Evolutionary conservation across 2,888 invertebrate species (phyloP), one percentile per base, ranked within the genome.

Genomic region (Teleogryllus oceanicus): DNA sequence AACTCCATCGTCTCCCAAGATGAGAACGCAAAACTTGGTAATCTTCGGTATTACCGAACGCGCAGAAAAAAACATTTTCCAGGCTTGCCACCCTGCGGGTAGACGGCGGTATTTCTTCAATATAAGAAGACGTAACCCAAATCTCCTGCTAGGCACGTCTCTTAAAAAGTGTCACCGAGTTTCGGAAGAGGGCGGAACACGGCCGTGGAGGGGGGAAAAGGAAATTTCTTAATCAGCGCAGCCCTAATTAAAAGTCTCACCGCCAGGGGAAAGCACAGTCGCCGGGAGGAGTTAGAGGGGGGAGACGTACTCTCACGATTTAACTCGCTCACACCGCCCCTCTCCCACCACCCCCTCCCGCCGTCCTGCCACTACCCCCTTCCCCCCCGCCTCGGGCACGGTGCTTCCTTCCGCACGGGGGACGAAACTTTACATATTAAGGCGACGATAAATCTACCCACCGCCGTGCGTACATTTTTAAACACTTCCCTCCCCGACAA

Each of bases 401-500:
- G 62, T 8, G 16, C n/a, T 10, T n/a, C 13, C 62, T n/a, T 18
- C 16, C 62, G n/a, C 13, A n/a, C 13, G 62, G 16, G 62, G 16
- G 62, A n/a, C 62, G n/a, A 62, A 62, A 62, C 62, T 62, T 62
- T 62, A 62, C 62, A 62, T 62, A 62, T 62, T 62, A 62, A 62
- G 62, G n/a, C 16, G n/a, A n/a, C 62, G 62, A 62, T 62, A 62
- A 62, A 62, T 62, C 62, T 62, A 62, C 62, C n/a, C 62, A 13
- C 16, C 62, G 10, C n/a, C 62, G 62, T 62, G 16, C 62, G 62
- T 62, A 62, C 62, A 62, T 62, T 62, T 62, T 62, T 62, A 62
- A 62, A 62, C 62, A 62, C 62, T 62, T 62, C 62, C 62, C n/a
- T 62, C 62, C 62, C 62, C 13, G 62, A 62, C 62, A 62, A 62